Percentiles rank a stretch among this genome's conserved stretches.
These are phyloP conservation scores for Plecturocebus donacophilus DNA, from an alignment of 2,113 vertebrate species.

Conservation along the genomic window DNA sequence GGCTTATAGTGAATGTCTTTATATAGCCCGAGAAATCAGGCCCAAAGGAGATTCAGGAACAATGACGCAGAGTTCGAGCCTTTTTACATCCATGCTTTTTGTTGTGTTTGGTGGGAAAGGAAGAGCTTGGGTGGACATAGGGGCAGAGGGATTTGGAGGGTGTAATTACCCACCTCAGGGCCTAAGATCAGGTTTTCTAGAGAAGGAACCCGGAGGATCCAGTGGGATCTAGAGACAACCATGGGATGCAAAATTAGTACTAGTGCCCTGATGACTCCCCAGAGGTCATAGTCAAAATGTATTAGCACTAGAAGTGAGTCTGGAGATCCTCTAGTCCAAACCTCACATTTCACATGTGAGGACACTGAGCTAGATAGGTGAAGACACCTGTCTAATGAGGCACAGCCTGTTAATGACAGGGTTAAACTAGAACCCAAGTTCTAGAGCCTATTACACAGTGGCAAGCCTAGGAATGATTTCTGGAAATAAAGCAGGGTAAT, in stretches of 20 bases:
- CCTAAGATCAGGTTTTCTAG: not conserved
- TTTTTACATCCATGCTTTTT: not conserved
- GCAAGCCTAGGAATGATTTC: not conserved
- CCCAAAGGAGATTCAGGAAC: not conserved
- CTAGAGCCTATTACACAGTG: not conserved
- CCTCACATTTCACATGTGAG: not conserved
- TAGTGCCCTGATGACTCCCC: not conserved
- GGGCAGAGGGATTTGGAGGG: not conserved
- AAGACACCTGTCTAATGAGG: not conserved
- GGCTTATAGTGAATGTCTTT: not conserved
- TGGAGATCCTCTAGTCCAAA: not conserved
- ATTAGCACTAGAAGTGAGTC: not conserved
- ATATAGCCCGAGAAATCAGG: not conserved
- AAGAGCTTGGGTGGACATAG: not conserved
- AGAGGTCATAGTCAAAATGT: not conserved
- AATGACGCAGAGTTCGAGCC: not conserved
- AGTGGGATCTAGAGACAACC: not conserved
- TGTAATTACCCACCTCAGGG: not conserved
- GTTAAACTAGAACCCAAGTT: not conserved
- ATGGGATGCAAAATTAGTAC: not conserved
- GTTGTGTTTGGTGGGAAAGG: not conserved
- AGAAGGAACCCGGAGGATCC: not conserved
- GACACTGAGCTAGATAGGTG: not conserved
- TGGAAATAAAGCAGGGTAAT: not conserved
- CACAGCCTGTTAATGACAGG: not conserved